Evolutionary conservation across 2,797 vertebrate genomes (phyloP), one percentile per base, ranked within the genome.

Genomic region (Harpia harpyja): DNA sequence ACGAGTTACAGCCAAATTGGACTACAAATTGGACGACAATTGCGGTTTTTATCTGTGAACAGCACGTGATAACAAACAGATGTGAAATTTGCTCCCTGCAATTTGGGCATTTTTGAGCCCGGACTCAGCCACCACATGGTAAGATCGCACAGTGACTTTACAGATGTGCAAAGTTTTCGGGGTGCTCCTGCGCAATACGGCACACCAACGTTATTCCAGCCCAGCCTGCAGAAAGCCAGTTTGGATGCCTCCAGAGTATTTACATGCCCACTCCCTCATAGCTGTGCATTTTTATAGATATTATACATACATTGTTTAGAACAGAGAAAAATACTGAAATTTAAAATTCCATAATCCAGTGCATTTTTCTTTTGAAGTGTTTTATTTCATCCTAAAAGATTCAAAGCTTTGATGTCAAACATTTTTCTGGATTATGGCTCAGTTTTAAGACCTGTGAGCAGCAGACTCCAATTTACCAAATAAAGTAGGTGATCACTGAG

Each of bases 41-140:
- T 7, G 2, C 0, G 0, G 2, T 14, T 86, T 57, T 56, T 46
- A 12, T 33, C 69, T 13, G 16, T 7, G 23, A 85, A 27, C 37
- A 27, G 13, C 37, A 33, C 0, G 1, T 7, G n/a, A 53, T 14
- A 87, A 44, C 33, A 54, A 43, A 60, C 18, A 69, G 41, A 46
- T 1, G 1, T 53, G 46, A 78, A 65, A 69, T 78, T 43, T 14
- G 0, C 10, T 78, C 56, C 23, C 30, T 33, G 30, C 15, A 37
- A 10, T 48, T 21, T 53, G 41, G 41, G 27, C 9, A 28, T n/a
- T 77, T 90, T 60, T 69, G 23, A 59, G 21, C 22, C 20, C 5
- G 12, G 57, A 44, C 3, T 10, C 30, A 43, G 21, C 6, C 43
- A 53, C 22, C 2, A 3, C 12, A 33, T 3, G 6, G 9, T 23